These are phyloP conservation scores for Antheraea mylitta DNA, from an alignment of 1,140 invertebrate genomes.

Conservation along the genomic window DNA sequence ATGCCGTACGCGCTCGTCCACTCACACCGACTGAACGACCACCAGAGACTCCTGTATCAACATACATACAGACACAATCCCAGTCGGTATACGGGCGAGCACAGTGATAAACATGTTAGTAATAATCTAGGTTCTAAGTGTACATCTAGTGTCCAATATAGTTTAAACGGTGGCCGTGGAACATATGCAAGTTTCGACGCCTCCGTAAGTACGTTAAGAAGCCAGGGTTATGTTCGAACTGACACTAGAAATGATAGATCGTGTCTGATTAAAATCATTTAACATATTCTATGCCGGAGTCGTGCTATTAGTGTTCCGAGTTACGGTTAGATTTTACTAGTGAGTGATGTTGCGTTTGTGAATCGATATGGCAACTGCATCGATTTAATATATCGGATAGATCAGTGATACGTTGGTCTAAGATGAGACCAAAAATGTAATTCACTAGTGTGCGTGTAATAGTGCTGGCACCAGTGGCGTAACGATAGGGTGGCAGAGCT, in stretches of 20 bases:
- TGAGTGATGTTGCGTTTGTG: conserved; percentile 11
- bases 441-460: no score
- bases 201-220: conserved; percentile 31
- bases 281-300: conserved; percentile 23
- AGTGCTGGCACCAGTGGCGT: no score
- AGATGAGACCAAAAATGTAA: no score
- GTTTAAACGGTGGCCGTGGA: conserved; percentile 9
- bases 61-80: not conserved
- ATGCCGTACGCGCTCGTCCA: conserved; percentile 31
- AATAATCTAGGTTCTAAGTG: conserved; percentile 62
- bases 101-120: conserved; percentile 42
- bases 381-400: no score
- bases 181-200: conserved; percentile 19
- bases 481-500: no score
- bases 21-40: not conserved
- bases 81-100: conserved; percentile 28
- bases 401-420: no score
- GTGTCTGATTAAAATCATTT: conserved; percentile 47
- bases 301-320: not conserved
- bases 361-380: no score
- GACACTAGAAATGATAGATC: conserved; percentile 30
- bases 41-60: not conserved
- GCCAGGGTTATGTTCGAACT: conserved; percentile 69
- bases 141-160: conserved; percentile 41
- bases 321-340: not conserved